A percentile compares a stretch with the other conserved stretches of the same genome.
Evolutionary conservation across 2,888 invertebrate genomes (phyloP).

Genomic region (Icerya purchasi): DNA sequence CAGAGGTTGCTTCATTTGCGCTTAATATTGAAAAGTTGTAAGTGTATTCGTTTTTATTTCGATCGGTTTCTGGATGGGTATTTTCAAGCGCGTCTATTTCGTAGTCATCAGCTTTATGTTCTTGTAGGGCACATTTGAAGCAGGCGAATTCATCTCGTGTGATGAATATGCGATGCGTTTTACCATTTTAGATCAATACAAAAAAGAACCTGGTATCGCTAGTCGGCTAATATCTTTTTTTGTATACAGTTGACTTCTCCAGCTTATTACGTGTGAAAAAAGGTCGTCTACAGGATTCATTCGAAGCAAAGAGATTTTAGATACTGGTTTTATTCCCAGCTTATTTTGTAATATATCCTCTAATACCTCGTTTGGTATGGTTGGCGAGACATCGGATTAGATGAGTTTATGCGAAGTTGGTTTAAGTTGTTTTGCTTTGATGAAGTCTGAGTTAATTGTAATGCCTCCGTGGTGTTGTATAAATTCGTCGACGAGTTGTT

Average conservation of each 20-base stretch:
- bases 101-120: too few relatives aligned
- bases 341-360: background rate
- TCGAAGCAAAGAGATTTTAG: background rate
- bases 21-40: too few relatives aligned
- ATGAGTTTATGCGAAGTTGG: background rate
- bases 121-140: too few relatives aligned
- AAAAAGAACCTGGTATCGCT: background rate
- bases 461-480: background rate
- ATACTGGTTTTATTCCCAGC: background rate
- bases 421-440: background rate
- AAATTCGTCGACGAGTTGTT: background rate
- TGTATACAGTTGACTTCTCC: background rate
- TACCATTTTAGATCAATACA: too few relatives aligned
- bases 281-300: background rate
- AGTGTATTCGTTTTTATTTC: too few relatives aligned
- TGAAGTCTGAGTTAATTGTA: background rate
- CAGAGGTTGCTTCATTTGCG: too few relatives aligned
- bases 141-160: too few relatives aligned
- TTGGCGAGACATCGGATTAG: background rate
- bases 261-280: background rate
- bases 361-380: background rate
- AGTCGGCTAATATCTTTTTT: background rate
- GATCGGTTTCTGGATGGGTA: too few relatives aligned
- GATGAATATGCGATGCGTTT: too few relatives aligned
- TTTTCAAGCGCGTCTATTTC: too few relatives aligned